Conservation (phyloP, 2,888 invertebrate species). For the Drosophila maculinotata region DNA sequence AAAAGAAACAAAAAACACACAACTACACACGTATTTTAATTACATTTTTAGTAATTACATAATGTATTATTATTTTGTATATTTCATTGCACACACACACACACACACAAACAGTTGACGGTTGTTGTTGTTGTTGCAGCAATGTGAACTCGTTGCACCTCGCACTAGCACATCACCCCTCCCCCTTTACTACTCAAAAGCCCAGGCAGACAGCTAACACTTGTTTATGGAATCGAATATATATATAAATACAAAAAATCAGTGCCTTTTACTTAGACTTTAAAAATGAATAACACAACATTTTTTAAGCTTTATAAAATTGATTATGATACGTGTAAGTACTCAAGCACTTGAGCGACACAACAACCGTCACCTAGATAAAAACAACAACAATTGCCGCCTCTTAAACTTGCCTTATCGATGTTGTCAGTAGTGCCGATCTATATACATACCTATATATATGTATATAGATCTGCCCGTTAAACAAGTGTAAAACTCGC, state of each 20-base stretch:
- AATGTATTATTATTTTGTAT: conserved; percentile 75
- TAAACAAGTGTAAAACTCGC: conserved; percentile 23
- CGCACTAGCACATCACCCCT: conserved; percentile 46
- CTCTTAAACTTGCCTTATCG: conserved; percentile 68
- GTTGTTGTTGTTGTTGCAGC: conserved; percentile 47
- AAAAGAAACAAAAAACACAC: conserved; percentile 13
- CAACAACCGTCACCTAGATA: conserved; percentile 58
- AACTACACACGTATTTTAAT: conserved; percentile 65
- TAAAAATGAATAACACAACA: conserved; percentile 52
- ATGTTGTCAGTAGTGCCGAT: conserved; percentile 38
- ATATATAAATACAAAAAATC: conserved; percentile 44
- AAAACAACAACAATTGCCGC: conserved; percentile 59
- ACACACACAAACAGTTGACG: conserved; percentile 19
- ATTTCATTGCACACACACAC: conserved; percentile 50
- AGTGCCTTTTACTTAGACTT: conserved; percentile 77
- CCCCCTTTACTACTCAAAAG: conserved; percentile 3
- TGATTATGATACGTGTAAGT: conserved; percentile 36
- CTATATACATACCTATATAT: background rate
- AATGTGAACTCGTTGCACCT: conserved; percentile 74
- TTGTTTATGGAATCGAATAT: conserved; percentile 40
- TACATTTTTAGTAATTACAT: conserved; percentile 76
- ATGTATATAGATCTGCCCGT: conserved; percentile 8
- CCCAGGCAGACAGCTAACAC: conserved; percentile 28
- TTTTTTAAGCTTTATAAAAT: conserved; percentile 46
- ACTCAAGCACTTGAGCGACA: conserved; percentile 18